These are phyloP conservation scores for Limosa lapponica DNA, from an alignment of 2,797 vertebrate species.

Conservation along the genomic window DNA sequence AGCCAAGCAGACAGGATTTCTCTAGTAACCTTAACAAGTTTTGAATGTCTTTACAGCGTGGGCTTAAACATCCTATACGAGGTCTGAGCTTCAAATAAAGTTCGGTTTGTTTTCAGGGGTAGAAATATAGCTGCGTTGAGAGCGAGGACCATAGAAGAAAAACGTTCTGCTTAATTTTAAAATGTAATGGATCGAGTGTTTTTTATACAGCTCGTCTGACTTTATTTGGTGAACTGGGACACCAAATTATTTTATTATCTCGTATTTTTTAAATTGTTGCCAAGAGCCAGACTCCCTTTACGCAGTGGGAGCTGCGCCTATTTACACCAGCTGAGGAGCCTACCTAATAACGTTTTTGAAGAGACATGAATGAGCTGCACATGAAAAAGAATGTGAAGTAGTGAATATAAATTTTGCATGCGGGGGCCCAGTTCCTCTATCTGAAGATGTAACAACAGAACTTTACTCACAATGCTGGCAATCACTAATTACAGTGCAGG, in stretches of 20 bases:
- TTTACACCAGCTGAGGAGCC: neutral
- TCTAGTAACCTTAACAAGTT: slow-evolving; percentile 31
- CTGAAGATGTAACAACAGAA: neutral
- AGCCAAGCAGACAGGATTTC: neutral
- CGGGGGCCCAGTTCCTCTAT: neutral
- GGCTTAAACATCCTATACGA: neutral
- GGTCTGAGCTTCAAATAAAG: slow-evolving; percentile 14
- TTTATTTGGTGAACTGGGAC: slow-evolving; percentile 7
- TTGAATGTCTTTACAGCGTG: neutral
- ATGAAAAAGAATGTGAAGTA: neutral
- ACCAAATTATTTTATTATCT: slow-evolving; percentile 15
- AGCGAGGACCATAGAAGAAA: neutral
- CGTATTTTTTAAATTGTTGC: neutral
- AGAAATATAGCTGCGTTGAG: neutral
- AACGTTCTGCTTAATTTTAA: slow-evolving; percentile 1
- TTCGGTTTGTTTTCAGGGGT: slow-evolving; percentile 4
- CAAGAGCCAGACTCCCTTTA: neutral
- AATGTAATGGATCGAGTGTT: neutral
- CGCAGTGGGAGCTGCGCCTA: neutral
- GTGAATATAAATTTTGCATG: slow-evolving; percentile 10
- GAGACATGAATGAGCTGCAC: slow-evolving; percentile 24
- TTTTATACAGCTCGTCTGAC: neutral
- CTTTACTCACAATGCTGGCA: neutral
- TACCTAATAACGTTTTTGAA: neutral
- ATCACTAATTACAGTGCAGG: neutral